These are phyloP conservation scores for Disparrhopalites patrizii DNA, from an alignment of 2,888 invertebrate species.

Conservation along the genomic window DNA sequence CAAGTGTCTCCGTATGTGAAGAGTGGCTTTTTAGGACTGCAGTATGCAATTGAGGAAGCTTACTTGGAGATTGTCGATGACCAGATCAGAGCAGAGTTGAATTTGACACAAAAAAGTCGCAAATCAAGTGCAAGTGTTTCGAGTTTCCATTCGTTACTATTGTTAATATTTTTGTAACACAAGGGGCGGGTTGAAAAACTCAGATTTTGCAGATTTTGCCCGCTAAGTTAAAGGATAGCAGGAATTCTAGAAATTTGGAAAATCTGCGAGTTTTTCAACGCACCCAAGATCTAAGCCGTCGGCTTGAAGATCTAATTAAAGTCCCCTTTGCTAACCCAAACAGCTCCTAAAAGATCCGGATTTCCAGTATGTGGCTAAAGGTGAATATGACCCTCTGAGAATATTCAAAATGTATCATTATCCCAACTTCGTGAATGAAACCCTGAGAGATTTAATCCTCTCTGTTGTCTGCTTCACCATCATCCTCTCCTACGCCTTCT, in stretches of 20 bases:
- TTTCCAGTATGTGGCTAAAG: neutral
- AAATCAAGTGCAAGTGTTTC: too few species aligned
- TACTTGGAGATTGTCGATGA: conserved; percentile 25
- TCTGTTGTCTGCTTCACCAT: conserved; percentile 23
- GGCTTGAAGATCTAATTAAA: too few species aligned
- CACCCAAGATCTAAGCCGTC: too few species aligned
- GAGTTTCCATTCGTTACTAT: too few species aligned
- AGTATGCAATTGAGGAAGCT: conserved; percentile 37
- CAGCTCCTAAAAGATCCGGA: neutral
- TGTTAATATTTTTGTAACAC: too few species aligned
- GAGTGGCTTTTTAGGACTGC: conserved; percentile 40
- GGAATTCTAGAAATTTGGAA: too few species aligned
- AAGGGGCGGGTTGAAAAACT: too few species aligned
- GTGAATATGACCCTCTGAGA: neutral
- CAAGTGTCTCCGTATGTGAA: conserved; percentile 35
- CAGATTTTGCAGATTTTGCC: too few species aligned
- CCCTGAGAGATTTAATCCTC: conserved; percentile 18
- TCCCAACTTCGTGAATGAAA: conserved; percentile 28
- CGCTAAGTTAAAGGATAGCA: too few species aligned
- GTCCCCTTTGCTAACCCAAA: too few species aligned
- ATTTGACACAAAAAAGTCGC: too few species aligned
- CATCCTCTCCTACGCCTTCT: conserved; percentile 33
- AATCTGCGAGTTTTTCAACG: too few species aligned
- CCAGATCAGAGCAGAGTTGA: conserved; percentile 3
- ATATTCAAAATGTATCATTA: conserved; percentile 30